phyloP scores from a whole-genome alignment of 37 sponge, comb jelly and placozoan species.

The Tethya wilhelma region DNA sequence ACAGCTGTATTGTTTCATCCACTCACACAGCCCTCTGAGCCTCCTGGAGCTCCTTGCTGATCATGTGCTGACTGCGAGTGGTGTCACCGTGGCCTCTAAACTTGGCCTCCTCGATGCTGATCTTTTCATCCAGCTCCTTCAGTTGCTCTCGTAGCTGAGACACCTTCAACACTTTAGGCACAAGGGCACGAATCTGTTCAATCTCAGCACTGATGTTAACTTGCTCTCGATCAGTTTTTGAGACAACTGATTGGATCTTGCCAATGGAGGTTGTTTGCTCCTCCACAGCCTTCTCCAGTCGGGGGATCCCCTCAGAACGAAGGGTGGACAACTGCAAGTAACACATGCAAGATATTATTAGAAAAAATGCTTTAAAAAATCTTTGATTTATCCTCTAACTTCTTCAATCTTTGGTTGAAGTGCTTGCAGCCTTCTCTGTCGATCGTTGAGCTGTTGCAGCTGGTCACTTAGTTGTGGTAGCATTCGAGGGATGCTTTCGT shows the following conservation, averaged over 20 bases:
- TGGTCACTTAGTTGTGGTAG: slow-evolving; percentile 35
- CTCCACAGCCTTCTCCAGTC: slow-evolving; percentile 1
- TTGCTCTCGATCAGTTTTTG: slow-evolving; percentile 27
- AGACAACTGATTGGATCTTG: not conserved
- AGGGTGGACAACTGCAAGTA: slow-evolving; percentile 21
- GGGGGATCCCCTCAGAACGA: slow-evolving; percentile 14
- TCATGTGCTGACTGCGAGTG: slow-evolving; percentile 53
- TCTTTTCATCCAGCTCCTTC: slow-evolving; percentile 49
- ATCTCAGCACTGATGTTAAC: slow-evolving; percentile 4
- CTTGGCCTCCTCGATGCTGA: slow-evolving; percentile 51
- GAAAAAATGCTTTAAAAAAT: not conserved
- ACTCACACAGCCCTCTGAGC: slow-evolving; percentile 55
- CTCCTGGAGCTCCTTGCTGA: slow-evolving; percentile 65
- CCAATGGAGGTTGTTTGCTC: slow-evolving; percentile 13
- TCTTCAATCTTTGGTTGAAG: slow-evolving; percentile 70
- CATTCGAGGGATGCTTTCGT: slow-evolving; percentile 59
- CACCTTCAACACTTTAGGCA: slow-evolving; percentile 35
- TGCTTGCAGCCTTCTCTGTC: slow-evolving; percentile 55
- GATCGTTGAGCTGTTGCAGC: slow-evolving; percentile 39
- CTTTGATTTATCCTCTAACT: slow-evolving; percentile 6
- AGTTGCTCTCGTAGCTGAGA: slow-evolving; percentile 43
- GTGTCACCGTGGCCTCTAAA: slow-evolving; percentile 19
- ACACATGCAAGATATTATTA: not conserved
- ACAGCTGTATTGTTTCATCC: not conserved
- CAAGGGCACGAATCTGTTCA: slow-evolving; percentile 45